Evolutionary conservation across 2,797 vertebrate species (phyloP).

Genomic region (Syndactyla subalaris): DNA sequence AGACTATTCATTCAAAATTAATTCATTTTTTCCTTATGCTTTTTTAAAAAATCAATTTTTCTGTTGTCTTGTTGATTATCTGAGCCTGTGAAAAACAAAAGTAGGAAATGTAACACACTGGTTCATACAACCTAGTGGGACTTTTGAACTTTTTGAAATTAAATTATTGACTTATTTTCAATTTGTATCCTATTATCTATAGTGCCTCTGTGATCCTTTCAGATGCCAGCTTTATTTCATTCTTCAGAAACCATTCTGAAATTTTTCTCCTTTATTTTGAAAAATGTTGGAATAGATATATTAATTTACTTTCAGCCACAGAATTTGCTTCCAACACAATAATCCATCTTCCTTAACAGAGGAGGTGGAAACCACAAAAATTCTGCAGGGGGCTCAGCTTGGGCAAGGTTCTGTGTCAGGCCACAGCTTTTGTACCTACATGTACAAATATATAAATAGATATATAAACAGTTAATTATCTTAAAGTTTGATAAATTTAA

Average conservation of each 20-base stretch:
- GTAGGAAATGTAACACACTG: background rate
- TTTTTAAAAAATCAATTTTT: background rate
- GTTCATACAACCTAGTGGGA: background rate
- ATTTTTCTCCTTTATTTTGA: background rate
- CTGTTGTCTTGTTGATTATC: background rate
- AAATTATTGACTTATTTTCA: background rate
- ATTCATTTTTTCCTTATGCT: background rate
- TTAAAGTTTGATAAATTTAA: constrained; percentile 37
- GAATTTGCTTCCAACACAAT: background rate
- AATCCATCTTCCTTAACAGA: background rate
- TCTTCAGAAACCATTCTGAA: background rate
- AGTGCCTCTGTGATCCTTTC: background rate
- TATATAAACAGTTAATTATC: constrained; percentile 41
- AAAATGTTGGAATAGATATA: background rate
- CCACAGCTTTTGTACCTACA: constrained; percentile 26
- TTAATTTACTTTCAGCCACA: background rate
- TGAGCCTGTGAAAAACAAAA: background rate
- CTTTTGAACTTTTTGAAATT: background rate
- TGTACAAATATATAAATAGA: background rate
- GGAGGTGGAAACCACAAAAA: background rate
- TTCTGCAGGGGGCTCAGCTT: background rate
- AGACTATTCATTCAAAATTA: background rate
- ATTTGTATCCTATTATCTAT: background rate
- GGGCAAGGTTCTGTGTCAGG: background rate
- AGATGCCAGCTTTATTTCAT: background rate